phyloP scores from a whole-genome alignment of 2,113 vertebrate species.

The Gymnarchus niloticus region DNA sequence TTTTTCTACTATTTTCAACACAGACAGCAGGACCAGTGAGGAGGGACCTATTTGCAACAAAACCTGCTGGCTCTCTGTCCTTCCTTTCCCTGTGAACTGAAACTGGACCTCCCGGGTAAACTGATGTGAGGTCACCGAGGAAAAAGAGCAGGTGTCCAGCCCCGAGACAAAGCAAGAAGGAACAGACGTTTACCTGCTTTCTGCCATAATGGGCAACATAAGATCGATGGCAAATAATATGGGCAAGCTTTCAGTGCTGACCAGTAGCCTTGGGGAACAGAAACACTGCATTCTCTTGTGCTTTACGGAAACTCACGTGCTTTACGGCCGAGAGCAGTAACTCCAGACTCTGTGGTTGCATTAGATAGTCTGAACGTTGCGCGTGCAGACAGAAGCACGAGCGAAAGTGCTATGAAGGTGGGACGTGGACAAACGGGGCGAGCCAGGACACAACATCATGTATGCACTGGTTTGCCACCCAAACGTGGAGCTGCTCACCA shows the following conservation, averaged over 20 bases:
- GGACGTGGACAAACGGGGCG: too few relatives aligned
- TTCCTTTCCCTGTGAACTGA: not conserved
- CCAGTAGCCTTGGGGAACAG: not conserved
- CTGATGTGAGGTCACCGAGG: not conserved
- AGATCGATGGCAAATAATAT: not conserved
- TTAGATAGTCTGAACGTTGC: not conserved
- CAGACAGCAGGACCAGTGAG: not conserved
- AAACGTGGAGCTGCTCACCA: not conserved
- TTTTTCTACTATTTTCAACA: not conserved
- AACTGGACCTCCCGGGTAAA: too few relatives aligned
- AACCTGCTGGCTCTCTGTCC: not conserved
- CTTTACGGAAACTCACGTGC: not conserved
- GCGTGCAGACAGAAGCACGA: not conserved
- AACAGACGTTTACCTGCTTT: not conserved
- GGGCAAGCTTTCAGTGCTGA: not conserved
- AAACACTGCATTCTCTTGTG: not conserved
- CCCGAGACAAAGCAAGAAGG: not conserved
- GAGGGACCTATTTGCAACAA: not conserved
- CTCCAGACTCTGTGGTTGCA: not conserved
- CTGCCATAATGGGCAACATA: not conserved
- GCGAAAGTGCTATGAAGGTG: not conserved
- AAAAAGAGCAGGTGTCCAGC: not conserved
- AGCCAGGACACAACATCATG: not conserved
- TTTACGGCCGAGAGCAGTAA: not conserved
- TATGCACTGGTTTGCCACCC: not conserved